Evolutionary conservation across 2,888 invertebrate species (phyloP), one percentile per base, ranked within the genome.

Genomic region (Philereme vetulata): DNA sequence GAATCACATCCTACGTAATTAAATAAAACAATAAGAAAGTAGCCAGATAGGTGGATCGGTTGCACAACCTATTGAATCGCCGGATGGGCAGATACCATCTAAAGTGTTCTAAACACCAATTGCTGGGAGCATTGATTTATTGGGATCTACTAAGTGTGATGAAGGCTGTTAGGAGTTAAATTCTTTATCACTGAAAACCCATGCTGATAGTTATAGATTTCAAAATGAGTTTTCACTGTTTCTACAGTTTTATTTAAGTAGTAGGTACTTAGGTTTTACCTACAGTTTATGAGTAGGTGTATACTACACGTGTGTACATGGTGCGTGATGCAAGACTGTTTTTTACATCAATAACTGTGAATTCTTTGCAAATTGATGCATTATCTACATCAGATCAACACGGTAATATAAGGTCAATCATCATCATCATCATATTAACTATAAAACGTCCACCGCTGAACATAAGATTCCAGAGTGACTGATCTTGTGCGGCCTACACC

Each of bases 11-110:
- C 76, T 76, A 78, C 78, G 78, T 83, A 86, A 89, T 89, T 87
- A 87, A 88, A 78, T 79, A 76, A 85, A 86, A 90, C 90, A 90
- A 90, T 90, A 86, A 88, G 90, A 90, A 90, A 90, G 90, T 76
- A 71, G 77, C 66, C 72, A 75, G 77, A 77, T 80, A 66, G 48
- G 75, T 80, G 80, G 81, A 81, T 74, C 61, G 61, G 74, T 89
- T 90, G 85, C 84, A 76, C 80, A 87, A 88, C 71, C 76, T 68
- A 74, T 71, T 88, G 90, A 91, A 91, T 91, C 86, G 76, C 90
- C 90, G 90, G 90, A 91, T 86, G 88, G 73, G 56, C 56, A 51
- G 89, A 90, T 88, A 86, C 51, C 51, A 87, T 89, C 88, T 71
- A 59, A 66, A 66, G 65, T 64, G 60, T 52, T 66, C 71, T 66